Percentiles rank a stretch among this genome's conserved stretches.
These are phyloP conservation scores for Noctilio leporinus DNA, from an alignment of 2,113 vertebrate genomes.

Conservation along the genomic window DNA sequence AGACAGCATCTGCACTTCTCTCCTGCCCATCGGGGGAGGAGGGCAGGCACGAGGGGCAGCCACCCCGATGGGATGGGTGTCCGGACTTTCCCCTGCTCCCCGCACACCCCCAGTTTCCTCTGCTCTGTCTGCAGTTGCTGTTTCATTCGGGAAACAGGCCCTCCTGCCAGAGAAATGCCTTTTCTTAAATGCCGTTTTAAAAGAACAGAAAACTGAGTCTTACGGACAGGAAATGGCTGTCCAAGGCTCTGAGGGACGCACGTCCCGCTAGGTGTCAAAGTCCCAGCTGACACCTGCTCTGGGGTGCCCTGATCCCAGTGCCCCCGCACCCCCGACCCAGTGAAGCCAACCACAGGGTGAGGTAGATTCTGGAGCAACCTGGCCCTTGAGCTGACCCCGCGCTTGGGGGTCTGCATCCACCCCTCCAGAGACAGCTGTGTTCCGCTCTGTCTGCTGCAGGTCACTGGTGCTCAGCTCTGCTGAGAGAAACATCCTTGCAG, in stretches of 20 bases:
- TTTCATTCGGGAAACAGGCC: neutral
- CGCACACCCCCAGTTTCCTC: neutral
- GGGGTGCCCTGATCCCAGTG: neutral
- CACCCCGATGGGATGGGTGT: rapidly evolving
- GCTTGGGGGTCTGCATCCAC: neutral
- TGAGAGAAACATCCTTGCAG: rapidly evolving
- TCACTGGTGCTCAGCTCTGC: rapidly evolving
- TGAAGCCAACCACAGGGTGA: rapidly evolving
- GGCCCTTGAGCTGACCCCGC: neutral
- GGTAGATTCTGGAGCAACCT: too few relatives aligned
- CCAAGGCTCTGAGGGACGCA: rapidly evolving
- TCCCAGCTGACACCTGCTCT: rapidly evolving
- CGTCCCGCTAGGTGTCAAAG: neutral
- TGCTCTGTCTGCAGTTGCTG: rapidly evolving
- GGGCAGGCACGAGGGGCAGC: too few relatives aligned
- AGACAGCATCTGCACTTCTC: rapidly evolving
- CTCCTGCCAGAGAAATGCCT: neutral
- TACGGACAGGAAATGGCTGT: rapidly evolving
- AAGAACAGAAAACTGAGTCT: neutral
- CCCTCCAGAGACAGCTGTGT: rapidly evolving
- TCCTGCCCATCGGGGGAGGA: rapidly evolving
- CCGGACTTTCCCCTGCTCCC: rapidly evolving
- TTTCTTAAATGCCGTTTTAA: too few relatives aligned
- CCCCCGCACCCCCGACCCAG: too few relatives aligned
- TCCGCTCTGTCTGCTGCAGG: neutral